These are phyloP conservation scores for Flexamia atlantica DNA, from an alignment of 2,888 invertebrate genomes.

Conservation along the genomic window DNA sequence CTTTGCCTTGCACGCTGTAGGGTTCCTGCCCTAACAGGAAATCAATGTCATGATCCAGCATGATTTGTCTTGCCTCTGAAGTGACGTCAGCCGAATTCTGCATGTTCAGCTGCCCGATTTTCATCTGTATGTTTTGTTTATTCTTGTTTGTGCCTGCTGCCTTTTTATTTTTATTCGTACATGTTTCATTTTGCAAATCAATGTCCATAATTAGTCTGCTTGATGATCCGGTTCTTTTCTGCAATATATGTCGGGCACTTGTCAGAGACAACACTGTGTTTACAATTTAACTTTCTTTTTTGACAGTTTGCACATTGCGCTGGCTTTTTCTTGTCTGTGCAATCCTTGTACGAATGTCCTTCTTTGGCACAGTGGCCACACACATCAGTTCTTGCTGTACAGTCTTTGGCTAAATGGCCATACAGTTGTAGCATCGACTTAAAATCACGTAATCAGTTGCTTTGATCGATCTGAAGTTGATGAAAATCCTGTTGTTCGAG, in stretches of 20 bases:
- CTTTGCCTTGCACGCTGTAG: background rate
- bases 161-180: too few relatives aligned
- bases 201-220: background rate
- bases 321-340: conserved; percentile 19
- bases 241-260: conserved; percentile 3
- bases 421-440: conserved; percentile 67
- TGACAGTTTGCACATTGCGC: conserved; percentile 15
- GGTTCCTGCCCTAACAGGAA: conserved; percentile 32
- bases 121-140: background rate
- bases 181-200: background rate
- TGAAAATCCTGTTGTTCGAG: conserved; percentile 17
- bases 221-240: background rate
- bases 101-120: conserved; percentile 32
- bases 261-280: background rate
- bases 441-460: conserved; percentile 62
- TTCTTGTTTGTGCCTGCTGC: background rate
- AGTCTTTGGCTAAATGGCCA: conserved; percentile 65
- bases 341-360: conserved; percentile 31
- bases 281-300: background rate
- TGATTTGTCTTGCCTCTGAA: background rate
- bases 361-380: conserved; percentile 65
- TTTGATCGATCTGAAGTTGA: conserved; percentile 62
- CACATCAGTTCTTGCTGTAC: background rate
- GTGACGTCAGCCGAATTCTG: conserved; percentile 5
- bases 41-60: background rate